Evolutionary conservation across 1,140 invertebrate genomes (phyloP).

Genomic region (Myzus persicae): DNA sequence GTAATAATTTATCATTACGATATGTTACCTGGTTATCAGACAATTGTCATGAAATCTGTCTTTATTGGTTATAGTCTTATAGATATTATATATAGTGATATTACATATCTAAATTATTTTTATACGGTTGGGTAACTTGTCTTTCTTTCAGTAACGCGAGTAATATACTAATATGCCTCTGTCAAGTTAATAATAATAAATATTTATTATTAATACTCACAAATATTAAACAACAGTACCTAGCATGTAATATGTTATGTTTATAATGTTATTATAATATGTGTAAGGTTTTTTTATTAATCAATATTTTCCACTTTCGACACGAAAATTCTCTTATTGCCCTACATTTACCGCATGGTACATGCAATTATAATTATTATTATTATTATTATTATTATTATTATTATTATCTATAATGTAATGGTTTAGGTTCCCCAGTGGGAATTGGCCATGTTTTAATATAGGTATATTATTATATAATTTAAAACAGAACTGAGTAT

Average conservation of each 20-base stretch:
- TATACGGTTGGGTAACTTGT: not conserved
- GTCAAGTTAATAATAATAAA: constrained; percentile 20
- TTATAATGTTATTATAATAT: not conserved
- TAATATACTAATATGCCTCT: not conserved
- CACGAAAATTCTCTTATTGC: not conserved
- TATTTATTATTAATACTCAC: not conserved
- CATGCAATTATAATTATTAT: not conserved
- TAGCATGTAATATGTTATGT: not conserved
- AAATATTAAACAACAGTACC: not conserved
- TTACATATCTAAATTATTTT: not conserved
- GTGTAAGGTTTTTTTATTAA: constrained; percentile 20
- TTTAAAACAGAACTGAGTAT: not conserved
- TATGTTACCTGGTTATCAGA: not conserved
- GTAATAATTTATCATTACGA: not conserved
- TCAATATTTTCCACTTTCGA: constrained; percentile 23
- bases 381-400: constrained; percentile 7
- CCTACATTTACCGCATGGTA: not conserved
- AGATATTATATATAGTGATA: too few relatives aligned
- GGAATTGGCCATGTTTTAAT: not conserved
- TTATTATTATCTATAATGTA: not conserved
- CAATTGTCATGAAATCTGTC: not conserved
- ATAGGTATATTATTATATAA: not conserved
- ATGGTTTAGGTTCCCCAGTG: not conserved
- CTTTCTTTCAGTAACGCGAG: not conserved
- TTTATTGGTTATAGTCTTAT: not conserved